Percentiles rank a stretch among this genome's conserved stretches.
These are phyloP conservation scores for Nezara viridula DNA, from an alignment of 2,888 invertebrate genomes.

Conservation along the genomic window DNA sequence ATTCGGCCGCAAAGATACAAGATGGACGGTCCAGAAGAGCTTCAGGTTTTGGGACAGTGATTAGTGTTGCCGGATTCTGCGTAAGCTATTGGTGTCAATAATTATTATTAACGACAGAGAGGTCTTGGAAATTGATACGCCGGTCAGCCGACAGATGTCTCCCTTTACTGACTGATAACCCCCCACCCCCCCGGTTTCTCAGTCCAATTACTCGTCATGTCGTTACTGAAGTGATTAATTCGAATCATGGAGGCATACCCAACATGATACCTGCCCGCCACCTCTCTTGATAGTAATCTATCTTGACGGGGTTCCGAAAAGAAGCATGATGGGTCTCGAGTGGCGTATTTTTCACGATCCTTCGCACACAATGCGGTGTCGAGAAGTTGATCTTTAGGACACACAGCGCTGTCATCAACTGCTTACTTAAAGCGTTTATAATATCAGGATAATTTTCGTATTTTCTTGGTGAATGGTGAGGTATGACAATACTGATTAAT, in stretches of 20 bases:
- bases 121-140: constrained; percentile 21
- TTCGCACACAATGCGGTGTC: neutral
- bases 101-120: constrained; percentile 22
- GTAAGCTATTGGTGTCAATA: neutral
- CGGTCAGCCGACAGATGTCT: neutral
- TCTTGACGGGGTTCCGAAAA: neutral
- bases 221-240: constrained; percentile 4
- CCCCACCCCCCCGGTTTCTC: neutral
- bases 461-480: too few species aligned
- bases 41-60: neutral
- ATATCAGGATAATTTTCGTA: too few species aligned
- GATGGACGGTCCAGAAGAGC: neutral
- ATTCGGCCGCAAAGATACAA: neutral
- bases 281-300: neutral
- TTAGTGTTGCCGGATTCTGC: neutral
- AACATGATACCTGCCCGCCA: constrained; percentile 23
- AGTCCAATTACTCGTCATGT: constrained; percentile 15
- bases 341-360: neutral
- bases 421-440: too few species aligned
- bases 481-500: too few species aligned
- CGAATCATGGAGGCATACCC: neutral
- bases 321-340: neutral
- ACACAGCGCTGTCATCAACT: too few species aligned
- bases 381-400: neutral
- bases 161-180: constrained; percentile 22